A percentile compares a stretch with the other conserved stretches of the same genome.
Evolutionary conservation across 2,888 invertebrate species (phyloP).

Genomic region (Actias luna): DNA sequence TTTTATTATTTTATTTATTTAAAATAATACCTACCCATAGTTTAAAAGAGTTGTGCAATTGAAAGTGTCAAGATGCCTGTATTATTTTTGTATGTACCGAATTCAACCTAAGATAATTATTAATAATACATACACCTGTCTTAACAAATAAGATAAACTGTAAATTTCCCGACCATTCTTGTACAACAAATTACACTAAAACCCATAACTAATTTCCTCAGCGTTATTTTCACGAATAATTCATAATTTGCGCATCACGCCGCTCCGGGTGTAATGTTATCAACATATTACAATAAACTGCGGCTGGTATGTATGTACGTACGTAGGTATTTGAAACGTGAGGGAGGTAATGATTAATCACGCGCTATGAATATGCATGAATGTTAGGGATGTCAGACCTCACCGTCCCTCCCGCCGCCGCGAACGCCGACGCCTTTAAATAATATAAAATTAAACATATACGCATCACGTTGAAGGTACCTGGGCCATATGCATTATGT

Average conservation of each 20-base stretch:
- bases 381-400: conserved; percentile 63
- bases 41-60: too few species aligned
- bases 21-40: too few species aligned
- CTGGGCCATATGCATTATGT: conserved; percentile 33
- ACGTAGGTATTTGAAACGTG: conserved; percentile 40
- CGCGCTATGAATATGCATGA: conserved; percentile 77
- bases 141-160: not conserved
- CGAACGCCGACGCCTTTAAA: conserved; percentile 60
- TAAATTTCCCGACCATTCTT: conserved; percentile 10
- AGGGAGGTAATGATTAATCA: conserved; percentile 70
- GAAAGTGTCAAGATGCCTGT: too few species aligned
- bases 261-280: conserved; percentile 35
- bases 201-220: conserved; percentile 52
- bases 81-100: too few species aligned
- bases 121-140: conserved; percentile 13
- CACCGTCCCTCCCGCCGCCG: conserved; percentile 23
- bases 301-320: conserved; percentile 32
- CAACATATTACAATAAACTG: conserved; percentile 42
- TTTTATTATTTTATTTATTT: too few species aligned
- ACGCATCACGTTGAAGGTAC: conserved; percentile 36
- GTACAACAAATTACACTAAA: conserved; percentile 48
- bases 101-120: conserved; percentile 15
- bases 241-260: conserved; percentile 46
- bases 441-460: conserved; percentile 75
- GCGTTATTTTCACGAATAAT: conserved; percentile 45